Evolutionary conservation across 2,888 invertebrate genomes (phyloP).

Genomic region (Limnephilus lunatus): DNA sequence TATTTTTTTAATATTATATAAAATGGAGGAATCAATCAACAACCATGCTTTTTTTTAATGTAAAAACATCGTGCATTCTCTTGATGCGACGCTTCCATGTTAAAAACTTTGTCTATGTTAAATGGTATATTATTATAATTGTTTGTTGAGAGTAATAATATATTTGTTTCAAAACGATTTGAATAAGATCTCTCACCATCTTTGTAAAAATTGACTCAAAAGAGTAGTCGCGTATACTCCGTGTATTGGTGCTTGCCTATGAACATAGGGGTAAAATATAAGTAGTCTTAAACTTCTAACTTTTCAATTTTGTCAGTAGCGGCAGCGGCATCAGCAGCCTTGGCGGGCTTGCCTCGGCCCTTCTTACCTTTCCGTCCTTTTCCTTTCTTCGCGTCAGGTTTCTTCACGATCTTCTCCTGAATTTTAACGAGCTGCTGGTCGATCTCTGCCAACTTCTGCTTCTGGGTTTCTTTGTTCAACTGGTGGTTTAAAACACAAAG

Average conservation of each 20-base stretch:
- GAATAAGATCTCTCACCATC: not conserved
- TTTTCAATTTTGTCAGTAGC: constrained; percentile 62
- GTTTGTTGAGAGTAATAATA: not conserved
- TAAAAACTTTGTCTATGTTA: not conserved
- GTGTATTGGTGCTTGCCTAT: constrained; percentile 27
- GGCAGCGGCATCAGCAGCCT: constrained; percentile 49
- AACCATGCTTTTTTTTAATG: no score
- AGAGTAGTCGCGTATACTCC: constrained; percentile 5
- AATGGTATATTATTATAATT: not conserved
- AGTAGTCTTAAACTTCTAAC: constrained; percentile 60
- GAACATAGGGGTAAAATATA: constrained; percentile 23
- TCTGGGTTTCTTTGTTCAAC: constrained; percentile 63
- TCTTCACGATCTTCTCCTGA: constrained; percentile 63
- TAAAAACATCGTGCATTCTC: not conserved
- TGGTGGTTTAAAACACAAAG: constrained; percentile 40
- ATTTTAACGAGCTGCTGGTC: constrained; percentile 63
- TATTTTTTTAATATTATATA: not conserved
- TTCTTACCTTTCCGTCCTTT: constrained; percentile 61
- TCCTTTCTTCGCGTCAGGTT: constrained; percentile 57
- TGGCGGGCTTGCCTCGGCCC: constrained; percentile 56
- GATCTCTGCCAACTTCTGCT: constrained; percentile 63
- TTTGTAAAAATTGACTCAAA: not conserved
- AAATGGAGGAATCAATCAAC: not conserved
- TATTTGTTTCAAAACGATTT: not conserved
- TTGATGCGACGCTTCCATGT: not conserved